Conservation (phyloP, 2,797 vertebrate genomes). For the Schizopygopsis malacanthus region DNA sequence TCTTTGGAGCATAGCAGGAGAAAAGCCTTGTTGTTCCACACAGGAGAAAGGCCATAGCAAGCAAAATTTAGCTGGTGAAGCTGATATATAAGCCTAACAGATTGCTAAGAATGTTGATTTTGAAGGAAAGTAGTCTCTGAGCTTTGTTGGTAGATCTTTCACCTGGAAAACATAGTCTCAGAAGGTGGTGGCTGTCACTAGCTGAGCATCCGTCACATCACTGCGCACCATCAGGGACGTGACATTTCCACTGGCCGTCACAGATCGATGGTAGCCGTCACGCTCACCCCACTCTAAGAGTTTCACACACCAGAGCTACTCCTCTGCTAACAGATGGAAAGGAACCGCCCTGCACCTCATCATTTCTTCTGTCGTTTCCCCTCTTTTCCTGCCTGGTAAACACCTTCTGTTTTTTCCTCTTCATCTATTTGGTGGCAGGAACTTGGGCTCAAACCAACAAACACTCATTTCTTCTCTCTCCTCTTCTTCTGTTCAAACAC, state of each 20-base stretch:
- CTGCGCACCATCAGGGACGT: slow-evolving; percentile 34
- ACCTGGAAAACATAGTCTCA: slow-evolving; percentile 7
- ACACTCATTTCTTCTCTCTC: neutral
- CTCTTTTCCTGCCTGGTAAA: neutral
- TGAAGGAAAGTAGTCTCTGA: neutral
- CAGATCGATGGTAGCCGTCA: slow-evolving; percentile 35
- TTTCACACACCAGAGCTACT: slow-evolving; percentile 28
- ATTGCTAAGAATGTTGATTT: neutral
- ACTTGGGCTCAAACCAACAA: slow-evolving; percentile 35
- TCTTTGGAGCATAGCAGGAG: slow-evolving; percentile 13
- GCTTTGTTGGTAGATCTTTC: slow-evolving; percentile 1
- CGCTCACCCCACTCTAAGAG: slow-evolving; percentile 28
- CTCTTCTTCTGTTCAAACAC: slow-evolving; percentile 67
- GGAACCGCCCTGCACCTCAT: neutral
- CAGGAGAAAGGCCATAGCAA: neutral
- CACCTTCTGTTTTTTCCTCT: slow-evolving; percentile 33
- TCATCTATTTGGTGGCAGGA: slow-evolving; percentile 29
- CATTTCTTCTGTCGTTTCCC: neutral
- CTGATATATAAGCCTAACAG: neutral
- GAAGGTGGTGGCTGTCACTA: neutral
- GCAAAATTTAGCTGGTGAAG: neutral
- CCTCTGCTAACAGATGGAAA: slow-evolving; percentile 15
- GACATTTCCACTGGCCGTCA: slow-evolving; percentile 43
- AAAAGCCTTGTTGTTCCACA: slow-evolving; percentile 9
- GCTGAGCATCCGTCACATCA: slow-evolving; percentile 42